phyloP scores from a whole-genome alignment of 2,113 vertebrate species.

The Setophaga kirtlandii region DNA sequence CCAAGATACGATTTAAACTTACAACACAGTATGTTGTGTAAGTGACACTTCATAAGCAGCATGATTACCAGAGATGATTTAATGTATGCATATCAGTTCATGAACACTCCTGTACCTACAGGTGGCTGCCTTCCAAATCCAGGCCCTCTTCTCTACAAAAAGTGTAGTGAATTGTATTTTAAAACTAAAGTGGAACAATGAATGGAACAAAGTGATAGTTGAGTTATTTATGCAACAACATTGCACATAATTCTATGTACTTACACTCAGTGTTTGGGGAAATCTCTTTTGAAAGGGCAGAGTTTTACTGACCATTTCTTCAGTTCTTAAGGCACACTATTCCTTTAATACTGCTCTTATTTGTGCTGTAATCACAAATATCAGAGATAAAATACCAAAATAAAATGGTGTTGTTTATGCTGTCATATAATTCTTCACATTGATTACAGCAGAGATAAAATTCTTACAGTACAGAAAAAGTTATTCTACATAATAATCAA shows the following conservation, averaged over 20 bases:
- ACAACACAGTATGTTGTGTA: not conserved
- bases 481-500: not conserved
- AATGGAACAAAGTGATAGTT: not conserved
- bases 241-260: not conserved
- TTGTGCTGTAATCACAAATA: not conserved
- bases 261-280: not conserved
- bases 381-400: not conserved
- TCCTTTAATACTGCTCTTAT: not conserved
- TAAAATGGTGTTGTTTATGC: not conserved
- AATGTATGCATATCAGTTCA: not conserved
- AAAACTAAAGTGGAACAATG: not conserved
- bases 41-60: not conserved
- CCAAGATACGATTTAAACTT: not conserved
- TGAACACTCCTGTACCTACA: not conserved
- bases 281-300: not conserved
- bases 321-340: not conserved
- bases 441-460: not conserved
- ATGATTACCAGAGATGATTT: not conserved
- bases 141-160: not conserved
- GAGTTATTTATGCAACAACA: not conserved
- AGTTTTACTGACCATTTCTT: not conserved
- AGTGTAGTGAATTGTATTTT: not conserved
- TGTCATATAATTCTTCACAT: not conserved
- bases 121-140: not conserved
- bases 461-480: not conserved